phyloP scores from a whole-genome alignment of 2,797 vertebrate species.

The Allobates femoralis region DNA sequence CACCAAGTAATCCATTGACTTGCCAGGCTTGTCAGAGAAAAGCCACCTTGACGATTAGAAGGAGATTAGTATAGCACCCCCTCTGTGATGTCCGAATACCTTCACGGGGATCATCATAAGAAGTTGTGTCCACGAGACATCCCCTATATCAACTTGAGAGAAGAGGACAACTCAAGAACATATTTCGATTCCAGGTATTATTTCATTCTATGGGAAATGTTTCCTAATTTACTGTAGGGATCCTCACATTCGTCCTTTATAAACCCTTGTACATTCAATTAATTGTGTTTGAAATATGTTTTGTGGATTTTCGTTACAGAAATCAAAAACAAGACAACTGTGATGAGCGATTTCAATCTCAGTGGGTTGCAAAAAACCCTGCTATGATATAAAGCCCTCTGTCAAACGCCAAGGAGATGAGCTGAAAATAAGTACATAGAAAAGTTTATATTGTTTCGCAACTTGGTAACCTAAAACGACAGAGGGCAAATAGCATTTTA shows the following conservation, averaged over 20 bases:
- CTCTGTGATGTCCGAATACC: background rate
- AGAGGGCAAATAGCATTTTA: constrained; percentile 24
- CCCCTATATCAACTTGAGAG: background rate
- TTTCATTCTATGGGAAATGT: background rate
- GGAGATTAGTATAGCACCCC: background rate
- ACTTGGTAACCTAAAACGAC: constrained; percentile 8
- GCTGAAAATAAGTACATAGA: constrained; percentile 27
- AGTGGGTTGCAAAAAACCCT: constrained; percentile 19
- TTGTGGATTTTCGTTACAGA: constrained; percentile 22
- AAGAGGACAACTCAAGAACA: constrained; percentile 7
- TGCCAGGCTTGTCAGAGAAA: background rate
- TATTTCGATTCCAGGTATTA: background rate
- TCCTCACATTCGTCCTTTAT: background rate
- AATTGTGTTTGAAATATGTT: constrained; percentile 15
- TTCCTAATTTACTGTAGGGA: background rate
- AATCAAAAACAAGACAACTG: constrained; percentile 20
- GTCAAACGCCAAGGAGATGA: constrained; percentile 17
- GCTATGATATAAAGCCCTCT: constrained; percentile 23
- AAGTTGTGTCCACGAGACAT: too few species aligned
- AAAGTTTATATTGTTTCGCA: constrained; percentile 10
- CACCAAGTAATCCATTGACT: background rate
- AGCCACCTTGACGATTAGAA: background rate
- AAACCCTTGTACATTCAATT: constrained; percentile 22
- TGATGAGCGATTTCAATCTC: constrained; percentile 40
- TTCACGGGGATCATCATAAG: background rate